These are phyloP conservation scores for Listronotus oregonensis DNA, from an alignment of 1,140 invertebrate genomes.

Conservation along the genomic window DNA sequence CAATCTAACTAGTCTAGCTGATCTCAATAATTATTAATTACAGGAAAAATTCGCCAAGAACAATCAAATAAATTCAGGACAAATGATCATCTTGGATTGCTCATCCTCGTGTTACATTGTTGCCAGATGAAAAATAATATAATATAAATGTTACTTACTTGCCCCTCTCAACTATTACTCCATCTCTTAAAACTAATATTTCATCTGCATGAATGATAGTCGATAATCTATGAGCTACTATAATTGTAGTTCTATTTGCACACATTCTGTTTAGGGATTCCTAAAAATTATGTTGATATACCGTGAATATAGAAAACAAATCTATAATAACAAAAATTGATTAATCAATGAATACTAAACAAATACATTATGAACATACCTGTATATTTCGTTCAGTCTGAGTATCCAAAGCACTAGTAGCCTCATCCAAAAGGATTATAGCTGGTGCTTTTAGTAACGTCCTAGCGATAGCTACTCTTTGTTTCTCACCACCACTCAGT, in stretches of 20 bases:
- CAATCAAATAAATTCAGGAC: too few species aligned
- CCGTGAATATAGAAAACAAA: too few species aligned
- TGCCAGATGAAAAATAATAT: too few species aligned
- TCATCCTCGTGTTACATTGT: too few species aligned
- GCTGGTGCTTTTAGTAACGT: slow-evolving; percentile 85
- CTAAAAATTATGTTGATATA: slow-evolving; percentile 41
- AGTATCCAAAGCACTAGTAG: slow-evolving; percentile 84
- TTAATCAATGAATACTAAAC: too few species aligned
- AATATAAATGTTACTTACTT: slow-evolving; percentile 61
- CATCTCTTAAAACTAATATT: slow-evolving; percentile 88
- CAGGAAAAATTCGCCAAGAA: too few species aligned
- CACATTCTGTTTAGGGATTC: slow-evolving; percentile 72
- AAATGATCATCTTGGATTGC: too few species aligned
- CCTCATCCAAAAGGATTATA: slow-evolving; percentile 84
- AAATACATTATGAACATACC: too few species aligned
- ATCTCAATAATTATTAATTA: too few species aligned
- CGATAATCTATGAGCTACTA: slow-evolving; percentile 90
- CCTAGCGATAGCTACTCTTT: slow-evolving; percentile 90
- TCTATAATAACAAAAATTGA: too few species aligned
- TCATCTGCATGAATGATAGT: slow-evolving; percentile 93
- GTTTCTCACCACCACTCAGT: slow-evolving; percentile 89
- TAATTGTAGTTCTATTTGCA: slow-evolving; percentile 85
- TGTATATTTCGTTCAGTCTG: slow-evolving; percentile 85
- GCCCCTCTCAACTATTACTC: slow-evolving; percentile 89
- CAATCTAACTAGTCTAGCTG: too few species aligned